These are phyloP conservation scores for Hedya salicella DNA, from an alignment of 2,888 invertebrate species.

Conservation along the genomic window DNA sequence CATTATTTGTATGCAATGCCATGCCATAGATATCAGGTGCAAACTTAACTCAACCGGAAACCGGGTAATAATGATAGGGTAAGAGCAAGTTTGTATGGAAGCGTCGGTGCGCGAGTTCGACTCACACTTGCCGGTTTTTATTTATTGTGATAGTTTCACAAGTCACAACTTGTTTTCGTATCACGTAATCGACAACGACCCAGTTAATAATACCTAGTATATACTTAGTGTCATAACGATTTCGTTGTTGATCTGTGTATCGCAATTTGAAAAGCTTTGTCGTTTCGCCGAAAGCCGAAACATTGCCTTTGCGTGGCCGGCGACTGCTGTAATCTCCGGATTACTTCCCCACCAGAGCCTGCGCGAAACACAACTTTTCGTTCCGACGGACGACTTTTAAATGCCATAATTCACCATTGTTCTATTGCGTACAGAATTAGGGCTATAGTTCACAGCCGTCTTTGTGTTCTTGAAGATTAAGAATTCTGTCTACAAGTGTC, in stretches of 20 bases:
- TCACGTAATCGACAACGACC: too few species aligned
- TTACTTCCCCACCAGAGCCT: constrained; percentile 44
- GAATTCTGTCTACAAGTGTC: too few species aligned
- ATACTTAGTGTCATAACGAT: constrained; percentile 1
- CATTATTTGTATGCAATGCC: too few species aligned
- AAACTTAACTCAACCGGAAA: too few species aligned
- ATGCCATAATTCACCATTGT: constrained; percentile 9
- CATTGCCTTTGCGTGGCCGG: constrained; percentile 44
- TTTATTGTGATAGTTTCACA: background rate
- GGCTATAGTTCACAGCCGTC: background rate
- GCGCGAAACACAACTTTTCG: constrained; percentile 33
- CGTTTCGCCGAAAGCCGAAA: constrained; percentile 36
- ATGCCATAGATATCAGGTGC: too few species aligned
- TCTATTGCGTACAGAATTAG: background rate
- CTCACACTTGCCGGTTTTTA: too few species aligned
- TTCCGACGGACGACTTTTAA: constrained; percentile 19
- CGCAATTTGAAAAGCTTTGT: constrained; percentile 39
- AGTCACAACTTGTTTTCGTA: background rate
- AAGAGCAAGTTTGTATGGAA: too few species aligned
- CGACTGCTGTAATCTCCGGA: constrained; percentile 48
- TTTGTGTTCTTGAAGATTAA: too few species aligned
- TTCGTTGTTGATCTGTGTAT: constrained; percentile 46
- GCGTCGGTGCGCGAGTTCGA: too few species aligned
- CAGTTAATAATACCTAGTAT: constrained; percentile 13
- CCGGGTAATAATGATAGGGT: too few species aligned